Percentiles rank a stretch among this genome's conserved stretches.
Conservation (phyloP, 1,140 invertebrate genomes). For the Drosophila willistoni region DNA sequence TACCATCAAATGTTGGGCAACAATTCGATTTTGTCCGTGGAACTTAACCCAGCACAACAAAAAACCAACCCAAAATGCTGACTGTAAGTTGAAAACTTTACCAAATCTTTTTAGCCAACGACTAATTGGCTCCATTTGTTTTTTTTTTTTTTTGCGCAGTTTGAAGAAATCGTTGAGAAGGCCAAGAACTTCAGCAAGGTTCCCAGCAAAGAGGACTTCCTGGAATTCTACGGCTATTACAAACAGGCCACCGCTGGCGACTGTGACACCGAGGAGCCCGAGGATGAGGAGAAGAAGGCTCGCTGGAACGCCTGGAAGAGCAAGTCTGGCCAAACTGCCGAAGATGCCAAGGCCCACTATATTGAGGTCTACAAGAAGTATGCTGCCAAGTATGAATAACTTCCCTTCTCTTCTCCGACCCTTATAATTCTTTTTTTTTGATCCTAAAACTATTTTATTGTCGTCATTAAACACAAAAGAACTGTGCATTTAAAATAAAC, state of each 20-base stretch:
- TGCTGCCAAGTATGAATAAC: conserved; percentile 78
- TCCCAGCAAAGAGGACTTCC: conserved; percentile 92
- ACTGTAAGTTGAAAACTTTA: conserved; percentile 59
- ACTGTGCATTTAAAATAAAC: conserved; percentile 28
- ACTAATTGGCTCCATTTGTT: conserved; percentile 4
- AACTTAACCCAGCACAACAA: conserved; percentile 35
- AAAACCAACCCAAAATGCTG: conserved; percentile 57
- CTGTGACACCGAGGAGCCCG: conserved; percentile 90
- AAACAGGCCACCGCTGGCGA: conserved; percentile 96
- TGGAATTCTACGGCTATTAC: conserved; percentile 94
- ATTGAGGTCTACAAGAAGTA: conserved; percentile 90
- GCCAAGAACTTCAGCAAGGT: conserved; percentile 91
- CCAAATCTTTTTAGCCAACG: background rate
- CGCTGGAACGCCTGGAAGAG: conserved; percentile 97
- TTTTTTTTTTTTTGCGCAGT: conserved; percentile 34
- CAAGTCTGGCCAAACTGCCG: conserved; percentile 91
- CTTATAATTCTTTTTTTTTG: background rate
- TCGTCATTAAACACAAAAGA: background rate
- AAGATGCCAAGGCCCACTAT: conserved; percentile 93
- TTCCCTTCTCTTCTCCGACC: background rate
- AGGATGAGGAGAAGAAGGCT: conserved; percentile 97
- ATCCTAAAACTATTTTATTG: background rate
- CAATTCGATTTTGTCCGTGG: conserved; percentile 64
- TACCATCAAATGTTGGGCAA: conserved; percentile 21
- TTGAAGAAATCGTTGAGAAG: conserved; percentile 85